A percentile compares a stretch with the other conserved stretches of the same genome.
Conservation (phyloP, 2,888 invertebrate species). For the Ceriagrion tenellum region DNA sequence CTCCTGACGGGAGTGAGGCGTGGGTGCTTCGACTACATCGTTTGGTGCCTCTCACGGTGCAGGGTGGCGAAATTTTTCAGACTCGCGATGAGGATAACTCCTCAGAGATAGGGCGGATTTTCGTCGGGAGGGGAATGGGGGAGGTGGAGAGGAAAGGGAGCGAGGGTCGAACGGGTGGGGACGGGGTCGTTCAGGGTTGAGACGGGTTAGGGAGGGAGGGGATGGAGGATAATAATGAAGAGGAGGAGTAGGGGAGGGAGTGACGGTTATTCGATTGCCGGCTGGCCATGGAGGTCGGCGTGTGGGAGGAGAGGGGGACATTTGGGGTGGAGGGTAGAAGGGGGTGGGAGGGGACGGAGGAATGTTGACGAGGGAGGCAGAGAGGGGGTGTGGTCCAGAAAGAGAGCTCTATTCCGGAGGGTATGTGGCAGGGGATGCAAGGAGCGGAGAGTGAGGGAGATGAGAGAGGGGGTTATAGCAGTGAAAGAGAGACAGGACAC, state of each 20-base stretch:
- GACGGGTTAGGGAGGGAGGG: background rate
- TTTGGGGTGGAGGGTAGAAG: background rate
- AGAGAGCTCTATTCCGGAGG: background rate
- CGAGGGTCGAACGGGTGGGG: too few relatives aligned
- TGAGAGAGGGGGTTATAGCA: too few relatives aligned
- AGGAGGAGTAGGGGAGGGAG: background rate
- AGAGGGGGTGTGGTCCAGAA: background rate
- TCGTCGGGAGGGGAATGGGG: background rate
- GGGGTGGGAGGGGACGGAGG: background rate
- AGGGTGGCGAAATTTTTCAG: background rate
- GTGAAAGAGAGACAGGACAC: too few relatives aligned
- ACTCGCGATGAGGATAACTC: background rate
- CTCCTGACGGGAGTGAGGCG: background rate
- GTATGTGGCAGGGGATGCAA: too few relatives aligned
- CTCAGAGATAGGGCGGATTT: background rate
- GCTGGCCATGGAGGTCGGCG: background rate
- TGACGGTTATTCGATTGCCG: constrained; percentile 32
- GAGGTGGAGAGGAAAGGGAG: too few relatives aligned
- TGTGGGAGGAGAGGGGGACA: background rate
- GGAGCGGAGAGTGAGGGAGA: too few relatives aligned
- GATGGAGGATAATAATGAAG: background rate
- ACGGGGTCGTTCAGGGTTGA: too few relatives aligned
- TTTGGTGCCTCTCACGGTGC: background rate
- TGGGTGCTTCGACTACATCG: background rate
- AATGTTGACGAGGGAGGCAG: background rate